Evolutionary conservation across 2,113 vertebrate genomes (phyloP).

Genomic region (Antennarius striatus): DNA sequence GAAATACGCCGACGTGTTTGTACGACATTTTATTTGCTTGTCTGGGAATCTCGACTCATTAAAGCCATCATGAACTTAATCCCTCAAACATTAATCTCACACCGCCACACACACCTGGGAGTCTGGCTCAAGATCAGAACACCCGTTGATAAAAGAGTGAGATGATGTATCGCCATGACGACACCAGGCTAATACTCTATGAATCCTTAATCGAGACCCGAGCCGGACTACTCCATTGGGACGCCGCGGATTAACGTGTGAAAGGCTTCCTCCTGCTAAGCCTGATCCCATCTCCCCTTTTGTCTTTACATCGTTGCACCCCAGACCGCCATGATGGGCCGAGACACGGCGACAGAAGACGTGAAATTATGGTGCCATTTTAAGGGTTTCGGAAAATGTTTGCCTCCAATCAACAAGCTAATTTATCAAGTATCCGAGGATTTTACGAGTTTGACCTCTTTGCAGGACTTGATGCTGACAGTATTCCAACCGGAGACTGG

Average conservation of each 20-base stretch:
- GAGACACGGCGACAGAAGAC: slow-evolving; percentile 22
- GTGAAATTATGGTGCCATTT: no score
- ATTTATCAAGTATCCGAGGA: no score
- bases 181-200: slow-evolving; percentile 54
- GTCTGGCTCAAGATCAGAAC: slow-evolving; percentile 27
- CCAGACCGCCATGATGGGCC: slow-evolving; percentile 35
- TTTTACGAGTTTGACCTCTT: no score
- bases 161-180: slow-evolving; percentile 55
- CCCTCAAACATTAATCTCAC: slow-evolving; percentile 22
- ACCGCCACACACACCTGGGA: slow-evolving; percentile 36
- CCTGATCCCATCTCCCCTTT: slow-evolving; percentile 58
- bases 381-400: no score
- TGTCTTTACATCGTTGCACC: slow-evolving; percentile 46
- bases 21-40: no score
- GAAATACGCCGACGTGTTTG: no score
- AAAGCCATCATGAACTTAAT: slow-evolving; percentile 9
- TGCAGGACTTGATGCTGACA: no score
- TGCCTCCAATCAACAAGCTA: no score
- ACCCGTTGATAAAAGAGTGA: slow-evolving; percentile 44
- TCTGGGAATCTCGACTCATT: no score
- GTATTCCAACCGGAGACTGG: no score
- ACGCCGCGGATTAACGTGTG: slow-evolving; percentile 44
- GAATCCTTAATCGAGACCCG: slow-evolving; percentile 64
- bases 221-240: slow-evolving; percentile 30
- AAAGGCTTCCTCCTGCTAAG: slow-evolving; percentile 23